A percentile compares a stretch with the other conserved stretches of the same genome.
phyloP scores from a whole-genome alignment of 2,888 invertebrate species.

The Protodeltote pygarga region DNA sequence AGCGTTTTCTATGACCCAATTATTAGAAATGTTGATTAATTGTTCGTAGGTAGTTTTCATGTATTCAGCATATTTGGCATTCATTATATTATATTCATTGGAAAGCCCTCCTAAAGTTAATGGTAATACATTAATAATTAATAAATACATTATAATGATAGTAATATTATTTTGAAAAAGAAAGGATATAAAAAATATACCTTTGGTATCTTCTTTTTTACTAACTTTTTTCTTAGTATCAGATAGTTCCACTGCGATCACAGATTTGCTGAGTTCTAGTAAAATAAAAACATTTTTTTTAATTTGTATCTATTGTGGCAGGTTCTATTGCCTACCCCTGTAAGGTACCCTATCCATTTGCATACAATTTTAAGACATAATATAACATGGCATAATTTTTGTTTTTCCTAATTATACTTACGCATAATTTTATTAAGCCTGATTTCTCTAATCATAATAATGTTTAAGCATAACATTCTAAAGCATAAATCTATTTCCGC shows the following conservation, averaged over 20 bases:
- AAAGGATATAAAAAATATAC: constrained; percentile 38
- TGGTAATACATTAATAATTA: not conserved
- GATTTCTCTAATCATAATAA: too few relatives aligned
- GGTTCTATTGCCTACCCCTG: too few relatives aligned
- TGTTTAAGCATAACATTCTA: too few relatives aligned
- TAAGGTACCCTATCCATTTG: too few relatives aligned
- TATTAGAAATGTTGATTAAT: constrained; percentile 74
- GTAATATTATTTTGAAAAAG: not conserved
- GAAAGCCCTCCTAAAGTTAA: constrained; percentile 63
- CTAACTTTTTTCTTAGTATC: constrained; percentile 73
- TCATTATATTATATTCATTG: constrained; percentile 69
- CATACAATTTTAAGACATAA: too few relatives aligned
- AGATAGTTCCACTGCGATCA: constrained; percentile 49
- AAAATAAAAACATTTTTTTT: constrained; percentile 1
- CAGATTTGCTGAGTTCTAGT: constrained; percentile 57
- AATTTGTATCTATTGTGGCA: too few relatives aligned
- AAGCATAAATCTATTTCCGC: too few relatives aligned
- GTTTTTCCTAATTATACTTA: too few relatives aligned
- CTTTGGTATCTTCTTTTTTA: constrained; percentile 74
- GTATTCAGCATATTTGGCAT: constrained; percentile 73
- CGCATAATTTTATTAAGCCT: too few relatives aligned
- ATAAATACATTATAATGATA: not conserved
- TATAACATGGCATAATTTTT: too few relatives aligned
- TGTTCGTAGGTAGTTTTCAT: constrained; percentile 71
- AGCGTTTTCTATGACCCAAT: constrained; percentile 73